Conservation (phyloP, 2,888 invertebrate species). For the Calliphora vomitoria region DNA sequence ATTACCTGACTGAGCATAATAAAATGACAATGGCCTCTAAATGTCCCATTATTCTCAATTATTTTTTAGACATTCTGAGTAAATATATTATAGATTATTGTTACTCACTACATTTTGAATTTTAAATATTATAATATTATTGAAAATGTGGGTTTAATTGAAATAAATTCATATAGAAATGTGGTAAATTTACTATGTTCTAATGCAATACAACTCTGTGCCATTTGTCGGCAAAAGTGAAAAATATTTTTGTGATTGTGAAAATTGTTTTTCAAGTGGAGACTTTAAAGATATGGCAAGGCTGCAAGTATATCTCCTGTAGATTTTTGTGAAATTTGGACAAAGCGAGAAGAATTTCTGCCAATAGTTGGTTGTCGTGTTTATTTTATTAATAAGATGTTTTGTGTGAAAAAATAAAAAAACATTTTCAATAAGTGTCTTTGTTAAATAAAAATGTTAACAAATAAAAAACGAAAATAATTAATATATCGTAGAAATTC, state of each 20-base stretch:
- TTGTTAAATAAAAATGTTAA: constrained; percentile 63
- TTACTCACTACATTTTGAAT: not conserved
- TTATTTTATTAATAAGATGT: constrained; percentile 40
- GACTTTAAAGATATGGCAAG: constrained; percentile 47
- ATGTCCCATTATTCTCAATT: not conserved
- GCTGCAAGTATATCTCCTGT: constrained; percentile 31
- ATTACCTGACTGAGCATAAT: constrained; percentile 25
- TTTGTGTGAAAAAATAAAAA: constrained; percentile 27
- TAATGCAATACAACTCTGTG: constrained; percentile 20
- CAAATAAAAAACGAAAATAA: constrained; percentile 49
- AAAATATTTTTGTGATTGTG: constrained; percentile 47
- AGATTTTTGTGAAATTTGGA: constrained; percentile 70
- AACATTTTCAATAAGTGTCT: constrained; percentile 2
- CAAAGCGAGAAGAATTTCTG: constrained; percentile 61
- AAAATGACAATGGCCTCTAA: not conserved
- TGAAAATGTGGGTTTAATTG: not conserved
- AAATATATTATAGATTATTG: no score
- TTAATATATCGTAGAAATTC: constrained; percentile 53
- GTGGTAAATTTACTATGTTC: constrained; percentile 1
- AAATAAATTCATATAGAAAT: not conserved
- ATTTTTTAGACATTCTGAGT: not conserved
- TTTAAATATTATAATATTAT: not conserved
- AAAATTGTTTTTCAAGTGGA: constrained; percentile 41
- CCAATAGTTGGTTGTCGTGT: constrained; percentile 50
- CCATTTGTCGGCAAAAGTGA: not conserved